Base-by-base conservation (phyloP, 2,113 vertebrate species). In the Cololabis saira region DNA sequence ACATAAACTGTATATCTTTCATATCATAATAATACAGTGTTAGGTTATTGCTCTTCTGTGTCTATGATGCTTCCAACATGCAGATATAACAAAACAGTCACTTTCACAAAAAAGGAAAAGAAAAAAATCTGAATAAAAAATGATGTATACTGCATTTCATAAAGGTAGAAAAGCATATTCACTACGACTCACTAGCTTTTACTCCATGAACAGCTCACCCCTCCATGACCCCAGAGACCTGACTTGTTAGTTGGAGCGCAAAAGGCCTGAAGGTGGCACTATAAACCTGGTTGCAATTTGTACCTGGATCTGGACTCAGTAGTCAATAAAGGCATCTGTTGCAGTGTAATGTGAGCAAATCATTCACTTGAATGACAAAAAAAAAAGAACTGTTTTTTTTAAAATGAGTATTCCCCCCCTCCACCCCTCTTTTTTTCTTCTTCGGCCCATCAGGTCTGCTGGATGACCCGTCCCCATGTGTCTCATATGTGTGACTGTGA, bases 401-500 rank as follows among this genome's bases (percentile, higher is more conserved):
- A n/a, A 11, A 18, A 10, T 47, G 17, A 17, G 10, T 17, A 47
- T 8, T 11, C 7, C 7, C 1, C n/a, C 7, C 3, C 16, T 14
- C 5, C n/a, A n/a, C n/a, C n/a, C n/a, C n/a, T n/a, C n/a, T n/a
- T n/a, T 7, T n/a, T 45, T 45, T 45, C 7, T 45, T 0, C 45
- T 27, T 27, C 24, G 2, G 24, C 5, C 47, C 4, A 22, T 37
- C 14, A 42, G 41, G 15, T 9, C 17, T 21, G 3, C 52, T 52
- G 21, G 12, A 11, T 49, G 37, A 19, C 41, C 42, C 22, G 4
- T 24, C 1, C 27, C 4, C 18, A 18, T 37, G 58, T 48, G 50
- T 45, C 10, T 42, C 22, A 41, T 53, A 47, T 60, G 61, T 61
- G 51, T 75, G 61, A 78, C 69, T 76, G 44, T 68, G 61, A 87